Conservation (phyloP, 2,797 vertebrate genomes). For the Diglossa cyanea region DNA sequence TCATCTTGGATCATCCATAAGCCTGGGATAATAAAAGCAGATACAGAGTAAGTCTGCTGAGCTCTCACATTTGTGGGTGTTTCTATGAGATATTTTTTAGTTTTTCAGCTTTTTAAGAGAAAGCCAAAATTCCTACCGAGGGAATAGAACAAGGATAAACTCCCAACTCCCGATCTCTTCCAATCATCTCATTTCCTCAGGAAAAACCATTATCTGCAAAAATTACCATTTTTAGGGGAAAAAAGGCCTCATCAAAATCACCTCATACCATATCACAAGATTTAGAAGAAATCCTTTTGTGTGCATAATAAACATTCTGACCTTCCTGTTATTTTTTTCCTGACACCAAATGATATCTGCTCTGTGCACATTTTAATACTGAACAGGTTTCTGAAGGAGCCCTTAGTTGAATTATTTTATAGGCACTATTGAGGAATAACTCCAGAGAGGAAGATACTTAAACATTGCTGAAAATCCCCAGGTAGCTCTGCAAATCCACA, state of each 20-base stretch:
- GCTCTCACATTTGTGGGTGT: neutral
- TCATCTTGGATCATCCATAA: neutral
- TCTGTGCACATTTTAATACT: neutral
- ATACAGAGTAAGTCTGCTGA: neutral
- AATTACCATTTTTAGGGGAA: neutral
- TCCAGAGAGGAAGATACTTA: neutral
- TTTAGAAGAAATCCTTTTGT: neutral
- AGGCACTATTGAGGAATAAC: neutral
- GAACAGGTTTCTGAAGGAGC: neutral
- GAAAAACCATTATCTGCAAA: neutral
- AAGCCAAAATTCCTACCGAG: neutral
- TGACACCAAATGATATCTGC: neutral
- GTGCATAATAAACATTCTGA: neutral
- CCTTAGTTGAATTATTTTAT: neutral
- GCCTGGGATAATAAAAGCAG: neutral
- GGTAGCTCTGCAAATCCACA: slow-evolving; percentile 9
- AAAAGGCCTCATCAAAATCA: neutral
- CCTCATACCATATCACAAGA: neutral
- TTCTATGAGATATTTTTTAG: neutral
- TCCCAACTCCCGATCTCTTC: neutral
- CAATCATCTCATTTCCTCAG: neutral
- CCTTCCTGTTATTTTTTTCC: neutral
- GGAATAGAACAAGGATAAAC: neutral
- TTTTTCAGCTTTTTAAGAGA: neutral
- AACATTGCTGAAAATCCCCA: neutral